Evolutionary conservation across 2,888 invertebrate genomes (phyloP), one percentile per base, ranked within the genome.

Genomic region (Villa cingulata): DNA sequence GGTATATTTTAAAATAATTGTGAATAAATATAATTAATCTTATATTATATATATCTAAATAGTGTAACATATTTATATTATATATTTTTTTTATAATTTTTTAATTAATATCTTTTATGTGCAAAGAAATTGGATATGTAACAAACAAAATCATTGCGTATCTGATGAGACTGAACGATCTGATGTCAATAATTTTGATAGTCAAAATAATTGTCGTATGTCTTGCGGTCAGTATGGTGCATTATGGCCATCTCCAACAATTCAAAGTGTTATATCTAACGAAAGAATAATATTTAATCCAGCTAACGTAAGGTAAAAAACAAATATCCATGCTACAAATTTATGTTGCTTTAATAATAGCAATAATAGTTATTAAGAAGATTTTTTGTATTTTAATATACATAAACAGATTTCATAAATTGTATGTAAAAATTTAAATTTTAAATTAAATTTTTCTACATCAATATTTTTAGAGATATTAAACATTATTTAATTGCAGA

Each of bases 191-290:
- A 4, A 46, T 23, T 73, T 67, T 57, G 58, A 62, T 36, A 77
- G 76, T 46, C 62, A 81, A 53, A 74, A 77, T 50, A 70, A 77
- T 37, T 85, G 85, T 56, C 72, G 81, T 18, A 70, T 83, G 7
- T 76, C 78, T 1, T 85, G 85, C 55, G 83, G 82, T 1, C 66
- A 73, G 34, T 78, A 75, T 56, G 81, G 83, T 0, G 73, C 77
- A 1, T 70, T 84, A 16, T 85, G 84, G 84, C 85, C 85, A 0
- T 66, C 70, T 57, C 84, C 85, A 0, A 76, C 78, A 2, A 72
- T 70, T 0, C 72, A 71, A 0, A 71, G 71, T 52, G 70, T 52
- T 18, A 51, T 72, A 18, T 57, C 63, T 0, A 59, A 67, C 41
- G 58, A 62, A 3, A 61, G 75, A 1, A 69, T 77, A 1, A 68